Evolutionary conservation across 2,888 invertebrate species (phyloP), one percentile per base, ranked within the genome.

Genomic region (Drosophila parthenogenetica): DNA sequence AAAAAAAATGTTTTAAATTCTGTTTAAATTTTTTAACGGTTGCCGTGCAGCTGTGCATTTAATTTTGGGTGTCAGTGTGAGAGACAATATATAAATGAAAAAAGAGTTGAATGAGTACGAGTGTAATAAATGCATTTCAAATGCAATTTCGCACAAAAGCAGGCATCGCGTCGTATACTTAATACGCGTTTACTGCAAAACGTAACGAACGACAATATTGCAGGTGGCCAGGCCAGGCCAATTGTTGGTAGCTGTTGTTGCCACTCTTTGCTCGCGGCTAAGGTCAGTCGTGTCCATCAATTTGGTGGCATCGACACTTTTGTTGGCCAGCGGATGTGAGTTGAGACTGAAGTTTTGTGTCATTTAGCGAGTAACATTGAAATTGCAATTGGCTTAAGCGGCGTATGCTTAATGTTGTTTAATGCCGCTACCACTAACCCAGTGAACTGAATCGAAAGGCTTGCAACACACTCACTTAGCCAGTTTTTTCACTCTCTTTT

Each of bases 201-300:
- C 46, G 14, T 35, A 54, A 48, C 62, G 35, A 55, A 61, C 79
- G 19, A 82, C 22, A 22, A 22, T 22, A 22, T 22, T 1, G 50
- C 85, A 82, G 81, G 85, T 85, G 22, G 4, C 22, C 22, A 22
- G 7, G 29, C 29, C 8, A 29, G 83, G 80, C 66, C 71, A 59
- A 60, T 51, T 46, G 39, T 2, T 40, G 17, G 29, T 19, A 2
- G 13, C 11, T 43, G 16, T 14, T 16, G 37, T 46, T 39, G 35
- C 39, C 16, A 13, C 25, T 39, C 45, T 57, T 37, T 45, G 46
- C 49, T 55, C 46, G 42, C 19, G 40, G 42, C 65, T 81, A 83
- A 83, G 82, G 82, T 83, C 81, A 83, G 43, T 49, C 61, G 59
- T 86, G 81, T 83, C 84, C 72, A 86, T 83, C 84, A 81, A 62